Evolutionary conservation across 2,797 vertebrate species (phyloP), one percentile per base, ranked within the genome.

Genomic region (Microchirus variegatus): DNA sequence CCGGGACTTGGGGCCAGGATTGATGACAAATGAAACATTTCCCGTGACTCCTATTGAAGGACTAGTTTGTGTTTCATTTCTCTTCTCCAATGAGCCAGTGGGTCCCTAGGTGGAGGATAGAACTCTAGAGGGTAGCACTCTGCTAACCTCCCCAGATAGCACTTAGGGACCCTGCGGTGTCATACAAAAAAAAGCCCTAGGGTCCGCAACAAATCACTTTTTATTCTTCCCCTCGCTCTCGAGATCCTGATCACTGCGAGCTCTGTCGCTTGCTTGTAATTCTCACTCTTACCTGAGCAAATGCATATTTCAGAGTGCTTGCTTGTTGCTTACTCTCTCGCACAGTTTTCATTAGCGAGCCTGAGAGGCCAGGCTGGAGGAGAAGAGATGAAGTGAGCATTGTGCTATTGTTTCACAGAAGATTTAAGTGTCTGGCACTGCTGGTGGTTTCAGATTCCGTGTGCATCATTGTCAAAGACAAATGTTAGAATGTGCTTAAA

Each of bases 401-500:
- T 53, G 73, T 75, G 80, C 72, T 78, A 48, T 73, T 77, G 80
- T 74, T 74, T 67, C 84, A 77, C 84, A 79, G 71, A 81, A 70
- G 67, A 84, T 82, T 81, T 85, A 75, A 87, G 74, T 72, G 78
- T 83, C 78, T 80, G 61, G 65, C 75, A 62, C 76, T 47, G 72
- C 82, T 85, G 78, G 75, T 74, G 82, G 70, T 65, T 77, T 84
- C 81, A 73, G 63, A 83, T 84, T 84, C 84, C 73, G 66, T 43
- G 64, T 63, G 69, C 63, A 55, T 85, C 64, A 61, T 77, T 80
- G 85, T 80, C 58, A 77, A 77, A 89, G 80, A 83, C 77, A 78
- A 80, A 87, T 83, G 80, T 85, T 77, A 67, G 75, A 82, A 80
- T 63, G 60, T 83, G 76, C 72, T 84, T 86, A 80, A 87, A 62